Evolutionary conservation across 2,113 vertebrate species (phyloP), one percentile per base, ranked within the genome.

Genomic region (Percopsis transmontana): DNA sequence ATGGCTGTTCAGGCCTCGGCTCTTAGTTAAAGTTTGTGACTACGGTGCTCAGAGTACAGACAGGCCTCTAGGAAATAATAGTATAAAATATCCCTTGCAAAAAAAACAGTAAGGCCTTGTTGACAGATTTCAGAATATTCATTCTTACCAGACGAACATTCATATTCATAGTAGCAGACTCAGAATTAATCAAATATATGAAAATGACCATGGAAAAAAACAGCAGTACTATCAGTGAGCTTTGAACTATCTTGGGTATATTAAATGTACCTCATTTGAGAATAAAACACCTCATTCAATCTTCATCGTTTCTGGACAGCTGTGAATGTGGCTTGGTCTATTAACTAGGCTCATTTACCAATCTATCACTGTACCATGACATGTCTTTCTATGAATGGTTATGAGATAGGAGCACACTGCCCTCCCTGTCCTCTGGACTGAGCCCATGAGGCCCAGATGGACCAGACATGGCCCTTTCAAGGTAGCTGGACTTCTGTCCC

Each of bases 331-430:
- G 40, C 54, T 68, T 51, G 61, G 59, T 58, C 57, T 23, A 45
- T 33, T 72, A 72, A 70, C 76, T 66, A 39, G 18, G 20, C 50
- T 62, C 64, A 73, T 79, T 65, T 38, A 64, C 79, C 71, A 44
- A 24, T 56, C 61, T 62, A 63, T 74, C 63, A 41, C 38, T 50
- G 55, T 69, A 24, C 44, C 48, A 18, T 66, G 65, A 66, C 68
- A 55, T 59, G 52, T 62, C 60, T 73, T 66, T 74, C 64, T 67
- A 56, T 72, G 70, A 85, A 62, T 84, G 76, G 70, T 62, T 62
- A 70, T 55, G 59, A 76, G 80, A 83, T 83, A 76, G 85, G 67
- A 79, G 62, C 64, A 75, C 51, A 74, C 80, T 73, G 62, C 62
- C 76, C 62, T 57, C 58, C 76, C 76, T 66, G 78, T 82, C 77